Evolutionary conservation across 2,888 invertebrate genomes (phyloP), one percentile per base, ranked within the genome.

Genomic region (Phengaris alcon): DNA sequence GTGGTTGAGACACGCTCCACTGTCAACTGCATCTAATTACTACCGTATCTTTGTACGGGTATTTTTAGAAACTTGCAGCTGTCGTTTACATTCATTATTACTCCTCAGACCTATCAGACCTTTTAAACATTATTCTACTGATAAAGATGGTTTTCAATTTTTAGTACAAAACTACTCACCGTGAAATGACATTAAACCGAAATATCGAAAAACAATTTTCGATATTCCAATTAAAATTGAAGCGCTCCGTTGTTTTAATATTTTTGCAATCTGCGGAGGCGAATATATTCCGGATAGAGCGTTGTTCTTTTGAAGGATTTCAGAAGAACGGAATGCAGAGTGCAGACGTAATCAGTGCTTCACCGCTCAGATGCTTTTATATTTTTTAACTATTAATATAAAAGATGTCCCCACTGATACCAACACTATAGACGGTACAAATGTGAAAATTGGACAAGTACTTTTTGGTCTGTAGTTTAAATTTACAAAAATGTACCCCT

Each of bases 21-120:
- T 35, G 72, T 54, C 9, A 54, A 35, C 54, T 54, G 35, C 52
- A 72, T 54, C 52, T 54, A 72, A 72, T 72, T 35, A 72, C 54
- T 22, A 46, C 46, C 9, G 22, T 54, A 22, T 13, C 54, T 35
- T 72, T 8, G 22, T 22, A 35, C 12, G 12, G 1, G 7, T 70
- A 22, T 70, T 70, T 48, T 15, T 72, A 52, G 51, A 15, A 51
- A 15, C 69, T 22, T 22, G 35, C 13, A 51, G 59, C 22, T 44
- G 35, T 35, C 3, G 22, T 22, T 22, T 6, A 64, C 64, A 10
- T 64, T 44, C 12, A 44, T 35, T 35, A 64, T 35, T 10, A 10
- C 9, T 22, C 22, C 22, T 22, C 22, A 1, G 22, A 22, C 22
- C 22, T 48, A 48, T 48, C 59, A 15, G 10, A 22, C 22, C 10